Conservation (phyloP, 1,140 invertebrate genomes). For the Neelides sp. region DNA sequence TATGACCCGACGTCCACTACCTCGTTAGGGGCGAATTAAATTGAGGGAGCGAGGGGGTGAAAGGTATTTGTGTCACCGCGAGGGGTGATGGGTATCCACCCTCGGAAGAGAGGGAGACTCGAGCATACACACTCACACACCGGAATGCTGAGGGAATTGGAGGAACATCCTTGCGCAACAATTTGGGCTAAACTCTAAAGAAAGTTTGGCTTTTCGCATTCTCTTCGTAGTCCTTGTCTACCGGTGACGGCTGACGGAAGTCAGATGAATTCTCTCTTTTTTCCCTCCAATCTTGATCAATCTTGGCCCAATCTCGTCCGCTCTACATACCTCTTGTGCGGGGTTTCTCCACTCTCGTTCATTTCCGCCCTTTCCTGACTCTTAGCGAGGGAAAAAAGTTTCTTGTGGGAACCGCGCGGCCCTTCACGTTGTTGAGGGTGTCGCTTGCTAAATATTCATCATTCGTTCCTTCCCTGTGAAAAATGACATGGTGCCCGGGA, state of each 20-base stretch:
- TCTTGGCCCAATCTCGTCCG: no score
- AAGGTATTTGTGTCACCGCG: neutral
- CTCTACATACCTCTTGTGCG: no score
- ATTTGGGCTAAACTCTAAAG: constrained; percentile 26
- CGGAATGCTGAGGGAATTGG: no score
- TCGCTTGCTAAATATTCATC: neutral
- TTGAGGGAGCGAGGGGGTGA: constrained; percentile 1
- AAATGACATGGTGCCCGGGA: constrained; percentile 30
- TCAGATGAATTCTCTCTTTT: constrained; percentile 5
- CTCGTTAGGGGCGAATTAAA: neutral
- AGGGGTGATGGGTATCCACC: no score
- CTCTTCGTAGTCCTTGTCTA: constrained; percentile 25
- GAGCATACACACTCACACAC: no score
- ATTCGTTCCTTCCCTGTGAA: constrained; percentile 4
- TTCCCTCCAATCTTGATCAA: neutral
- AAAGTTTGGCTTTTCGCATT: constrained; percentile 31
- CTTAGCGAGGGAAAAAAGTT: no score
- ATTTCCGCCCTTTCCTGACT: neutral
- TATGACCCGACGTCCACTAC: constrained; percentile 2
- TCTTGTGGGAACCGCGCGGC: no score
- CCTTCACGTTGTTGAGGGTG: neutral
- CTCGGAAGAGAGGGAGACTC: neutral
- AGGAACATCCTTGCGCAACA: constrained; percentile 31
- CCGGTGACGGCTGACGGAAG: constrained; percentile 25
- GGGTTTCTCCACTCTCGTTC: constrained; percentile 5